Evolutionary conservation across 2,888 invertebrate species (phyloP), one percentile per base, ranked within the genome.

Genomic region (Arge pagana): DNA sequence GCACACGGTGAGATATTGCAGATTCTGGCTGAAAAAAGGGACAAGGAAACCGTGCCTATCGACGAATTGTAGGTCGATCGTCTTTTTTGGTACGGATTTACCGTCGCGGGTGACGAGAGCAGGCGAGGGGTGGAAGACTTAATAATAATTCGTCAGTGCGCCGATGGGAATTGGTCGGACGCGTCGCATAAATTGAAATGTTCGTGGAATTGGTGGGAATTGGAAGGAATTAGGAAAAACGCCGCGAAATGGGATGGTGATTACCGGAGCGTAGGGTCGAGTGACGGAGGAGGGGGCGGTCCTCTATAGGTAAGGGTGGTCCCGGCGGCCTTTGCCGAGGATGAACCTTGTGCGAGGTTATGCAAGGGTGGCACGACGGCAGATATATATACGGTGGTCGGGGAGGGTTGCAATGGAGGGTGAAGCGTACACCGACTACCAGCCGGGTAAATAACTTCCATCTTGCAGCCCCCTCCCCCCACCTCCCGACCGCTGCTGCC

Each of bases 161-260:
- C 31, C 45, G 45, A n/a, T n/a, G n/a, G n/a, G n/a, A 45, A 45
- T 45, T 45, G 45, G 45, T 45, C 23, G 23, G 16, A 16, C 37
- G 37, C 18, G 40, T 31, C 16, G 40, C 45, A 45, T 45, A 73
- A 72, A 73, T 73, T 73, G 72, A 73, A 73, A 73, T 65, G 71
- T 66, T 72, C 70, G 72, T n/a, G n/a, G n/a, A n/a, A n/a, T n/a
- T n/a, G 69, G 71, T 71, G 67, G 71, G 68, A 72, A 72, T 73
- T 68, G 70, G 70, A 66, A 70, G 68, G 63, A 73, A 72, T 72
- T 71, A 66, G 68, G 67, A 65, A 65, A 66, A 65, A 64, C 58
- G 63, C 61, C 56, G 55, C 61, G 66, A 65, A 66, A 66, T 66
- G 66, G 65, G 58, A 58, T 53, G 62, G 59, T 65, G 64, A 66